Percentiles rank a stretch among this genome's conserved stretches.
These are phyloP conservation scores for Drosophila incognita DNA, from an alignment of 2,888 invertebrate species.

Conservation along the genomic window DNA sequence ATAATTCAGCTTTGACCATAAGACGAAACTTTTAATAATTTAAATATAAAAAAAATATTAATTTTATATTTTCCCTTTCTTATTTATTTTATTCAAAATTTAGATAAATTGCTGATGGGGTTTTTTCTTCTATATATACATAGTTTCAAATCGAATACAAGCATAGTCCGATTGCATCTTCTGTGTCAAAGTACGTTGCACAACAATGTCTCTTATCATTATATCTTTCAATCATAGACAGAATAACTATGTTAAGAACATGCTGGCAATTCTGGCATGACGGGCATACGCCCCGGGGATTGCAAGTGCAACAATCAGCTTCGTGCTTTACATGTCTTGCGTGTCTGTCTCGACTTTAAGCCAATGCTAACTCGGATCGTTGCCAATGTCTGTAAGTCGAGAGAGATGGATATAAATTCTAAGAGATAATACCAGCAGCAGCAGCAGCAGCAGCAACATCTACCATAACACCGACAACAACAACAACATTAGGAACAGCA, in stretches of 20 bases:
- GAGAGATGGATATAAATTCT: constrained; percentile 66
- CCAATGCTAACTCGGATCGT: constrained; percentile 65
- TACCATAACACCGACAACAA: constrained; percentile 28
- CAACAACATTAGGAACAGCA: constrained; percentile 24
- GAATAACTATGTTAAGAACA: constrained; percentile 16
- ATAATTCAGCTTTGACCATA: neutral
- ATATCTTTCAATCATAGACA: constrained; percentile 8
- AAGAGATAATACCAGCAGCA: constrained; percentile 43
- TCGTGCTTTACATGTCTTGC: constrained; percentile 35
- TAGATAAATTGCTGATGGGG: too few relatives aligned
- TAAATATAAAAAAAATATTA: neutral
- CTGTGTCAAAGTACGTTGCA: constrained; percentile 9
- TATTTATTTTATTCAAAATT: neutral
- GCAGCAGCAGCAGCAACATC: constrained; percentile 20
- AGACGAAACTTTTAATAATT: neutral
- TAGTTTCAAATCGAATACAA: neutral
- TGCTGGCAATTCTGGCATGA: constrained; percentile 60
- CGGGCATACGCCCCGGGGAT: constrained; percentile 57
- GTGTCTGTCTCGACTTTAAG: constrained; percentile 65
- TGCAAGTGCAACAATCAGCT: constrained; percentile 58
- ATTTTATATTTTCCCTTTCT: neutral
- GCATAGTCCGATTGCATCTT: neutral
- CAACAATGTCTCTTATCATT: constrained; percentile 11
- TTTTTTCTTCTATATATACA: neutral
- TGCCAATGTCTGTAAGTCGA: constrained; percentile 67